Percentiles rank a stretch among this genome's conserved stretches.
Evolutionary conservation across 2,888 invertebrate species (phyloP).

Genomic region (Poecilus cupreus): DNA sequence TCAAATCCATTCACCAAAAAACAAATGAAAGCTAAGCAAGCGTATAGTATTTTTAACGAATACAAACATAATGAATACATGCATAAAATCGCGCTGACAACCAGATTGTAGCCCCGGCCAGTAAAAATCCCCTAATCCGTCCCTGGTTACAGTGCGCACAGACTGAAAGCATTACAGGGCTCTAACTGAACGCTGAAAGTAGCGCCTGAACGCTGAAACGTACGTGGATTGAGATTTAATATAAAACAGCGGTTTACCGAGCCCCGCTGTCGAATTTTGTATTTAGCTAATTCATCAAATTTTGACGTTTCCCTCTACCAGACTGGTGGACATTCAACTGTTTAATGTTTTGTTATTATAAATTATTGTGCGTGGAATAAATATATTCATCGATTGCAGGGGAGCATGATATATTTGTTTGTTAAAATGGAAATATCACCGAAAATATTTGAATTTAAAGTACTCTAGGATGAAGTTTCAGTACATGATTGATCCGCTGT

Average conservation of each 20-base stretch:
- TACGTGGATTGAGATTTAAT: conserved; percentile 38
- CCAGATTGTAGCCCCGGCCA: too few species aligned
- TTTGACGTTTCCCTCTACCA: background rate
- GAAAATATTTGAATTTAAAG: background rate
- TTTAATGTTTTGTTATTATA: conserved; percentile 1
- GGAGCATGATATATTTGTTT: background rate
- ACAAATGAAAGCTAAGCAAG: too few species aligned
- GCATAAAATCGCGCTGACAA: too few species aligned
- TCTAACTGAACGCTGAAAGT: background rate
- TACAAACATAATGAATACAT: too few species aligned
- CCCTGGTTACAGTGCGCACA: background rate
- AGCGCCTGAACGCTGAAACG: background rate
- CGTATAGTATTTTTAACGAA: too few species aligned
- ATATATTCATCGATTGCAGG: background rate
- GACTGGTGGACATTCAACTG: background rate
- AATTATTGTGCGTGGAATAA: background rate
- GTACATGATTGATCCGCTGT: too few species aligned
- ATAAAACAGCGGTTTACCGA: background rate
- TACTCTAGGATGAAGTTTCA: too few species aligned
- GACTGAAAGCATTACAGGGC: conserved; percentile 14
- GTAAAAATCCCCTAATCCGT: background rate
- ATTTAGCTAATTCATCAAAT: conserved; percentile 22
- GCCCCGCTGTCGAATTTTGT: conserved; percentile 18
- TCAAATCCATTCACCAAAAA: too few species aligned
- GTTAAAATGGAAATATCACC: background rate